Evolutionary conservation across 53 echinoderm and acorn worm genomes (phyloP).

Genomic region (Holothuria scabra): DNA sequence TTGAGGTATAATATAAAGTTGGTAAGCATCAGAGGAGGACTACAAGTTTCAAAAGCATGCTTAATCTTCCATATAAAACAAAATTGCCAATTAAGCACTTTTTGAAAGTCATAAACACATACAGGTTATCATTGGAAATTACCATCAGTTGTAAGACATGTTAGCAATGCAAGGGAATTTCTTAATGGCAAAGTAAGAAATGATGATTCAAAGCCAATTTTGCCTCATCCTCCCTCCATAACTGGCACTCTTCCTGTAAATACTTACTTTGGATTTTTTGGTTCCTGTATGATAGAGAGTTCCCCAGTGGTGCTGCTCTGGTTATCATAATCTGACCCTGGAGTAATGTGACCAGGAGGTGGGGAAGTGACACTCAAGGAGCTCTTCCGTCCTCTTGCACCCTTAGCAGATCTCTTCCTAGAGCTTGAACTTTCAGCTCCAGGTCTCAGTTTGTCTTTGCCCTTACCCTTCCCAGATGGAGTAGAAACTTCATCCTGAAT

Average conservation of each 20-base stretch:
- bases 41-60: no score
- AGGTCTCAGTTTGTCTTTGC: conserved; percentile 83
- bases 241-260: background rate
- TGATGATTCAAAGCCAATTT: background rate
- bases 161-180: background rate
- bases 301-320: conserved; percentile 95
- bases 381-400: conserved; percentile 86
- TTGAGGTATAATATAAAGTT: no score
- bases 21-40: no score
- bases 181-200: background rate
- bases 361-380: conserved; percentile 87
- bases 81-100: no score
- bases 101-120: no score
- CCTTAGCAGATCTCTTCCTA: conserved; percentile 87
- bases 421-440: conserved; percentile 86
- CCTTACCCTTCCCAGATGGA: conserved; percentile 84
- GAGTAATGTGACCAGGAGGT: conserved; percentile 94
- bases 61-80: no score
- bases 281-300: conserved; percentile 81
- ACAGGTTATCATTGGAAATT: no score
- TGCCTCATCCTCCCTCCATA: background rate
- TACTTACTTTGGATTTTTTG: conserved; percentile 86
- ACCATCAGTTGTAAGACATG: no score
- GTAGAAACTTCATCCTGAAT: conserved; percentile 88
- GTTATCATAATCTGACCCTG: conserved; percentile 93